Evolutionary conservation across 2,113 vertebrate species (phyloP).

Genomic region (Gymnobelideus leadbeateri): DNA sequence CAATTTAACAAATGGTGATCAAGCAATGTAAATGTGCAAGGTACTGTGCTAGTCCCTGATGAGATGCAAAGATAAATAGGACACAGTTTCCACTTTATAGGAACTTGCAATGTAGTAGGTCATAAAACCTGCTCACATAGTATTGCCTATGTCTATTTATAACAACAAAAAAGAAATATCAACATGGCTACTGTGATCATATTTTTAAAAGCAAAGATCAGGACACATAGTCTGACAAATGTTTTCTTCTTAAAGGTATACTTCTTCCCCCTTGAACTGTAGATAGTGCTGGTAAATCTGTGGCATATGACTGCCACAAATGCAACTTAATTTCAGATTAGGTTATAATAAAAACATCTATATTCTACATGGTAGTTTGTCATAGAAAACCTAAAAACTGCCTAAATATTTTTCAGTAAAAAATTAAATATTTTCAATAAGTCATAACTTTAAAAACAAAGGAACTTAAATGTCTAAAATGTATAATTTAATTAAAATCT

Average conservation of each 20-base stretch:
- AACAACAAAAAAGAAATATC: constrained; percentile 1
- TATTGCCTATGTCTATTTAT: not conserved
- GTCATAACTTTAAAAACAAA: constrained; percentile 29
- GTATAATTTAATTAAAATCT: not conserved
- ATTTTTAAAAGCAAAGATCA: not conserved
- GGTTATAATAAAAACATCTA: not conserved
- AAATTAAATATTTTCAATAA: constrained; percentile 25
- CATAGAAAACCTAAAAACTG: constrained; percentile 41
- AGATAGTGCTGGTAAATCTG: not conserved
- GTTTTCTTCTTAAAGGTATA: not conserved
- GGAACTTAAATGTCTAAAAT: constrained; percentile 19
- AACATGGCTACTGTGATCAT: not conserved
- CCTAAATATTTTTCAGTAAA: not conserved
- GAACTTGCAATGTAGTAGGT: not conserved
- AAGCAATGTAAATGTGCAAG: not conserved
- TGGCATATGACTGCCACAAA: not conserved
- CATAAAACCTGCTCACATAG: not conserved
- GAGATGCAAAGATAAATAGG: not conserved
- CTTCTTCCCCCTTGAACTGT: not conserved
- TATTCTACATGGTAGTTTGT: constrained; percentile 35
- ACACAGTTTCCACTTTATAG: not conserved
- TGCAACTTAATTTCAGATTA: constrained; percentile 32
- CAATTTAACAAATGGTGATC: not conserved
- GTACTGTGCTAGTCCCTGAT: not conserved
- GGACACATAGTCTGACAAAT: not conserved